Base-by-base conservation (phyloP, 2,113 vertebrate species). In the Ceyx margarethae region DNA sequence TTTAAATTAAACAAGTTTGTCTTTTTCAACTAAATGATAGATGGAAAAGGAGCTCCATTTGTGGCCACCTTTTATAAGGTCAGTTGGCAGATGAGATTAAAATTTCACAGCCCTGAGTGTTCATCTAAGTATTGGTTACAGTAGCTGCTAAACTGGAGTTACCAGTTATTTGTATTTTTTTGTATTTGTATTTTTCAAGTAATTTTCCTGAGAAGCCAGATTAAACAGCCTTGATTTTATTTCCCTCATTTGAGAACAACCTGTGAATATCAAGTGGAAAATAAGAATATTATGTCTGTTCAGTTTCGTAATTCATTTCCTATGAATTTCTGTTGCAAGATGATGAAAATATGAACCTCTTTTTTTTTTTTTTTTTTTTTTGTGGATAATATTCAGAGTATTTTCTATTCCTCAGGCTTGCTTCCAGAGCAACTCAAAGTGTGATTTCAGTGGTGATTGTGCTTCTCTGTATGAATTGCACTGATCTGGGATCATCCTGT, bases 311-410 rank as follows among this genome's bases (percentile, higher is more conserved):
- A 18, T 76, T 61, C 23, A 48, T 56, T 95, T 96, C 74, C 66
- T 91, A 60, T 71, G 46, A 87, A 94, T 91, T 95, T 96, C 94
- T 97, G 88, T 97, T 97, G 75, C 29, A 95, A 57, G 61, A 87
- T 79, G 87, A 81, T 95, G 90, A 95, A 97, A 97, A 96, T 81
- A 72, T 33, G 60, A 96, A 95, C 95, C 31, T 76, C 83, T 64
- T 21, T 25, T 58, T 62, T 85, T 92, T 90, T 76, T 65, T 67
- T 50, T 50, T n/a, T n/a, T n/a, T n/a, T n/a, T n/a, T n/a, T n/a
- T n/a, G 37, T 37, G 29, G 23, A 23, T 71, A 25, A 43, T 85
- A 85, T 48, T 79, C 78, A 84, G 15, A 5, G 31, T 89, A 11
- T 53, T 92, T 91, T 81, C 26, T 71, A 29, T 60, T 79, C 66